Evolutionary conservation across 2,113 vertebrate genomes (phyloP).

Genomic region (Ploceus nigricollis): DNA sequence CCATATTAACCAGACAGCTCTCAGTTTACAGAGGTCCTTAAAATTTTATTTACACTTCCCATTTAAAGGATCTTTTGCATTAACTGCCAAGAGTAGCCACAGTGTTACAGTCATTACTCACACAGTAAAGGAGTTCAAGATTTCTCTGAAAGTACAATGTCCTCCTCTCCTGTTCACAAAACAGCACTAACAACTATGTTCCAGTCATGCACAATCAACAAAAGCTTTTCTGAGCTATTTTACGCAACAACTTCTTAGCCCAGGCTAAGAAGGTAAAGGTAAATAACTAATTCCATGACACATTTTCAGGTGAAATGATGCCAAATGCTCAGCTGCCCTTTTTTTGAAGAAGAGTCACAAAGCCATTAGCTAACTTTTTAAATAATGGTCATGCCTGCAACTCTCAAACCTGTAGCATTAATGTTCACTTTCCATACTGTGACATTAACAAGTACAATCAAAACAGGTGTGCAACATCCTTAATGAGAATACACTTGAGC

Average conservation of each 20-base stretch:
- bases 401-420: background rate
- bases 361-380: background rate
- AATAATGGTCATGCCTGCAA: background rate
- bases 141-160: background rate
- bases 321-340: background rate
- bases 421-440: background rate
- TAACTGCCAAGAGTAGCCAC: background rate
- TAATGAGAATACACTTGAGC: background rate
- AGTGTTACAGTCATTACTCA: background rate
- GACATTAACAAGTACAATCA: background rate
- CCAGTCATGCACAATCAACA: background rate
- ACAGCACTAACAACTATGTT: fast-evolving
- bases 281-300: background rate
- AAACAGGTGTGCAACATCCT: background rate
- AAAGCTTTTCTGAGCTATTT: background rate
- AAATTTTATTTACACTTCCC: background rate
- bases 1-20: background rate
- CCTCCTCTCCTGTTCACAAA: background rate
- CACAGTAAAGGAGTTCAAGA: background rate
- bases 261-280: too few relatives aligned
- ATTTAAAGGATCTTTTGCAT: background rate
- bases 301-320: background rate
- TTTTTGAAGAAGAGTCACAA: background rate
- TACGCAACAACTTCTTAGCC: background rate
- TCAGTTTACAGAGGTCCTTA: background rate